Evolutionary conservation across 2,113 vertebrate genomes (phyloP).

Genomic region (Pelecanoides urinatrix): DNA sequence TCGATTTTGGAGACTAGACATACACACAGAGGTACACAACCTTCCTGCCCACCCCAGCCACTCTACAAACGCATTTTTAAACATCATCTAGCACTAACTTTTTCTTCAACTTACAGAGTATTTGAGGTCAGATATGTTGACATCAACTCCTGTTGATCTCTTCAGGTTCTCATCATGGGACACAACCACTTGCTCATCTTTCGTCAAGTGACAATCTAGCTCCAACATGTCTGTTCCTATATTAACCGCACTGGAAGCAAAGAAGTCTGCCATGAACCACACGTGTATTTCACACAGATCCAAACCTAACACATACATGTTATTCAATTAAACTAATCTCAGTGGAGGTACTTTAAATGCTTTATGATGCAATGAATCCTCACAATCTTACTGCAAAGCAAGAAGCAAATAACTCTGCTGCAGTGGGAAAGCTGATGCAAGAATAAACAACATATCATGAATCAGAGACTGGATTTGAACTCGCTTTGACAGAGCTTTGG

Average conservation of each 20-base stretch:
- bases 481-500: background rate
- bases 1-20: background rate
- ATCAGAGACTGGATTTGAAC: background rate
- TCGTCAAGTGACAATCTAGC: slow-evolving; percentile 95
- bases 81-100: background rate
- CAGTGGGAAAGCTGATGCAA: background rate
- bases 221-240: slow-evolving; percentile 97
- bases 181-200: slow-evolving; percentile 94
- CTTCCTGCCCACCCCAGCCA: background rate
- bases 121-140: slow-evolving; percentile 81
- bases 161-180: slow-evolving; percentile 90
- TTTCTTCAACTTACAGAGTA: slow-evolving; percentile 84
- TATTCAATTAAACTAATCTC: background rate
- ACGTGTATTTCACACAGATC: background rate
- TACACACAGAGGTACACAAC: background rate
- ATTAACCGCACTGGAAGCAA: slow-evolving; percentile 82
- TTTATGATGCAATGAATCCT: background rate
- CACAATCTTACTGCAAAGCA: background rate
- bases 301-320: background rate
- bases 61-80: background rate
- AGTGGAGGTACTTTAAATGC: background rate
- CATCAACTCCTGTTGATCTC: slow-evolving; percentile 85
- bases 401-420: background rate
- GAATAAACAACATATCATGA: background rate
- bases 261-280: background rate